Evolutionary conservation across 1,140 invertebrate genomes (phyloP), one percentile per base, ranked within the genome.

Genomic region (Drosophila littoralis): DNA sequence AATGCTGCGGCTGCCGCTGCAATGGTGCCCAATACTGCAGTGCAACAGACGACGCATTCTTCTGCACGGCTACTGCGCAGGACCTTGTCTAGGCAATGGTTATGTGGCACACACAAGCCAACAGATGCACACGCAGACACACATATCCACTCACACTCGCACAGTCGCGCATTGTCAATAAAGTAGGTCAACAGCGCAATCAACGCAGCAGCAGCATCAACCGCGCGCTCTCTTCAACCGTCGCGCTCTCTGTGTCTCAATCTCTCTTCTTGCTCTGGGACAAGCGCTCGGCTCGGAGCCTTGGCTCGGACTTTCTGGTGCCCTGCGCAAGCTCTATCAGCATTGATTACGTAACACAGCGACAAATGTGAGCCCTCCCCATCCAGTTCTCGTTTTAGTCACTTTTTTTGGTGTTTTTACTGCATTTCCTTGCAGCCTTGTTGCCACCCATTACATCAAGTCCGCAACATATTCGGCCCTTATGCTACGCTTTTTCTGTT

Each of bases 121-220:
- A 33, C 33, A 9, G 12, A 54, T 32, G 13, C 51, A 67, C 42
- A 65, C 7, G 38, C 59, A 70, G 15, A 35, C 38, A 71, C 66
- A 48, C 68, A 61, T 15, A 55, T n/a, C n/a, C 54, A 59, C 52
- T 35, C 70, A 60, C 59, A 74, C 65, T 89, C 59, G 77, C 63
- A 48, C 69, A 79, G 68, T 74, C 69, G 65, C 81, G 74, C 80
- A 84, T 86, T 84, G 80, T 89, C 76, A 74, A 75, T 55, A 66
- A 89, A 89, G 77, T 89, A 89, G 84, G 84, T 89, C 84, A 89
- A 84, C 85, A 82, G 80, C 74, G 74, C 70, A 78, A 75, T 78
- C 69, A 82, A 81, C 75, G 73, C 73, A 71, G 66, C 60, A 54
- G 55, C 51, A 68, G 66, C 72, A 79, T 54, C 77, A 77, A 55